phyloP scores from a whole-genome alignment of 2,113 vertebrate genomes.

The Peromyscus leucopus region DNA sequence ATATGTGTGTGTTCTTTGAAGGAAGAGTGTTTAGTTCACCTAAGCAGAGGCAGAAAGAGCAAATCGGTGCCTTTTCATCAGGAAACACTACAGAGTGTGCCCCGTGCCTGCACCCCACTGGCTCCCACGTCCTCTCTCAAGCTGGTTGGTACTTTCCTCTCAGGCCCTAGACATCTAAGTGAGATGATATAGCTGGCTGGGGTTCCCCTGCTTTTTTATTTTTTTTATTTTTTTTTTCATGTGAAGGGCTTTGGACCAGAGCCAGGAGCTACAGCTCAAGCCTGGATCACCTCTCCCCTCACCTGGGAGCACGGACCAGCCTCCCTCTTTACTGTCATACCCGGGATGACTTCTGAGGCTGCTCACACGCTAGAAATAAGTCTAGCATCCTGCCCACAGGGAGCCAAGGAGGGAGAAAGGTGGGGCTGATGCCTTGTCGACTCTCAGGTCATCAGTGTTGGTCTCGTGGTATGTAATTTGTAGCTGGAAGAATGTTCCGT shows the following conservation, averaged over 20 bases:
- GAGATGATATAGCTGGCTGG: not conserved
- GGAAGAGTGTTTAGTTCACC: conserved; percentile 81
- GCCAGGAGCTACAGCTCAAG: not conserved
- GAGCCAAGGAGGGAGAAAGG: not conserved
- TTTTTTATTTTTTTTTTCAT: not conserved
- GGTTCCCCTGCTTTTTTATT: too few species aligned
- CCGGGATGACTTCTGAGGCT: not conserved
- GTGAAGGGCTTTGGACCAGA: not conserved
- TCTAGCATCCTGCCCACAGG: not conserved
- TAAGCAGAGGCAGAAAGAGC: conserved; percentile 81
- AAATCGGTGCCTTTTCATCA: conserved; percentile 79
- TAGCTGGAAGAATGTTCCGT: not conserved
- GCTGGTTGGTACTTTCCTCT: not conserved
- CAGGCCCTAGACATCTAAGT: not conserved
- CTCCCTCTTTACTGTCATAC: not conserved
- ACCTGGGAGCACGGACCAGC: not conserved
- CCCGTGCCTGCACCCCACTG: conserved; percentile 27
- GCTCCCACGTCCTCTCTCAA: conserved; percentile 63
- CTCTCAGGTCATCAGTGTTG: not conserved
- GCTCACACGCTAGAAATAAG: too few species aligned
- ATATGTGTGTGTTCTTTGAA: conserved; percentile 59
- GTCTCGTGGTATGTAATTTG: not conserved
- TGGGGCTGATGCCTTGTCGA: not conserved
- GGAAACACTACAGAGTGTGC: conserved; percentile 76
- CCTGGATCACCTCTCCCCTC: not conserved